A percentile compares a stretch with the other conserved stretches of the same genome.
phyloP scores from a whole-genome alignment of 2,888 invertebrate genomes.

The Meteorus cinctellus region DNA sequence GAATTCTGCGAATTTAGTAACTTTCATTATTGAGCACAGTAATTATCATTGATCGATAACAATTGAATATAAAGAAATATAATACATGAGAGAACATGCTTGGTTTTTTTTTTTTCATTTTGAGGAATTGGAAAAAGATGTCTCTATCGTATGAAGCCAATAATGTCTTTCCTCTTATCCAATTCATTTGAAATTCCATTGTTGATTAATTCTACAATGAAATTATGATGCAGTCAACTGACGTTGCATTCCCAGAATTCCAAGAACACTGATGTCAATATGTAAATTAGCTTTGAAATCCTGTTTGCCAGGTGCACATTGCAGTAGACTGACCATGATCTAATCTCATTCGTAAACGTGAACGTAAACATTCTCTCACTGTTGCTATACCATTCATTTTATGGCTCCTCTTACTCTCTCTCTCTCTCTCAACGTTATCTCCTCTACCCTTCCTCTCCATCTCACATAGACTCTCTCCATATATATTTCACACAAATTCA shows the following conservation, averaged over 20 bases:
- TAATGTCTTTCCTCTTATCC: no score
- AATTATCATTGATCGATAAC: no score
- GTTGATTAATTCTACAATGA: background rate
- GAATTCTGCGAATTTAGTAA: no score
- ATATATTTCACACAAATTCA: background rate
- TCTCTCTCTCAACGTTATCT: background rate
- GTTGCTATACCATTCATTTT: background rate
- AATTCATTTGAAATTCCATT: no score
- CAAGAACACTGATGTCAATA: background rate
- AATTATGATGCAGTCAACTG: background rate
- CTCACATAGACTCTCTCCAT: background rate
- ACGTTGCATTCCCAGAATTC: background rate
- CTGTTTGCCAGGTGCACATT: slow-evolving; percentile 50
- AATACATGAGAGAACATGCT: background rate
- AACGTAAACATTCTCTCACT: slow-evolving; percentile 39
- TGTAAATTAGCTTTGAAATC: slow-evolving; percentile 53
- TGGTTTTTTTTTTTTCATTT: background rate
- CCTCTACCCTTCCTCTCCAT: background rate
- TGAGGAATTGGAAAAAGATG: no score
- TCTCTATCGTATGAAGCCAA: no score
- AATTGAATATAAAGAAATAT: no score
- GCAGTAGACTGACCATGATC: slow-evolving; percentile 56
- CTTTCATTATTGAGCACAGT: no score
- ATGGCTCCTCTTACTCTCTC: background rate
- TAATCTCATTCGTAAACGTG: slow-evolving; percentile 64